Evolutionary conservation across 2,797 vertebrate genomes (phyloP).

Genomic region (Sarcoramphus papa): DNA sequence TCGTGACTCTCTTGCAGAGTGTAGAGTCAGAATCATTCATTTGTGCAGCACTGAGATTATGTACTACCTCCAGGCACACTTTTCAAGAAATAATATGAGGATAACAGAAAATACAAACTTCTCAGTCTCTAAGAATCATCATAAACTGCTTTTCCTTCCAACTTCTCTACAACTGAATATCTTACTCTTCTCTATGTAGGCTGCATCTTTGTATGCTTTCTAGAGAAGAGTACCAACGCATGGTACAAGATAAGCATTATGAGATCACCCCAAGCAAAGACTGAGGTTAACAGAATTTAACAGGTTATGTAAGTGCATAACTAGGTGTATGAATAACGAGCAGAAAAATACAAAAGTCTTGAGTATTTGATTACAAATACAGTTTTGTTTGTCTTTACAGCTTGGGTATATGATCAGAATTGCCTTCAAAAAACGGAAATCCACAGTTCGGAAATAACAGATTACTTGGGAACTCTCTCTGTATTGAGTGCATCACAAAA

Average conservation of each 20-base stretch:
- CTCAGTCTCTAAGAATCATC: background rate
- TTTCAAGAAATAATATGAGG: background rate
- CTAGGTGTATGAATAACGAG: background rate
- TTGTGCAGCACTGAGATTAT: background rate
- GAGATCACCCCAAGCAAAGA: background rate
- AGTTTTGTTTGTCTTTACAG: background rate
- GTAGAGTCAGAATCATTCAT: background rate
- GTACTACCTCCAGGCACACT: background rate
- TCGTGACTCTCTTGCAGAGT: accelerated
- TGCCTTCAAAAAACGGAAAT: background rate
- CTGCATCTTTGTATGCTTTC: background rate
- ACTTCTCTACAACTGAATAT: background rate
- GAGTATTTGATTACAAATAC: background rate
- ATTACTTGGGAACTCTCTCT: background rate
- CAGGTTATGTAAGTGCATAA: background rate
- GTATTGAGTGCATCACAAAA: background rate
- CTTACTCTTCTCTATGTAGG: background rate
- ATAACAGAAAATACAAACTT: background rate
- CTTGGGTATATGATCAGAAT: background rate
- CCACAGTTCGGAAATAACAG: background rate
- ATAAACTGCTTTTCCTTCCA: background rate
- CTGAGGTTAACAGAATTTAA: background rate
- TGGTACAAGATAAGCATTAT: background rate
- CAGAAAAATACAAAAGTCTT: background rate
- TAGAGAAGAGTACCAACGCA: background rate